Evolutionary conservation across 2,113 vertebrate genomes (phyloP).

Genomic region (Poeciliopsis retropinna): DNA sequence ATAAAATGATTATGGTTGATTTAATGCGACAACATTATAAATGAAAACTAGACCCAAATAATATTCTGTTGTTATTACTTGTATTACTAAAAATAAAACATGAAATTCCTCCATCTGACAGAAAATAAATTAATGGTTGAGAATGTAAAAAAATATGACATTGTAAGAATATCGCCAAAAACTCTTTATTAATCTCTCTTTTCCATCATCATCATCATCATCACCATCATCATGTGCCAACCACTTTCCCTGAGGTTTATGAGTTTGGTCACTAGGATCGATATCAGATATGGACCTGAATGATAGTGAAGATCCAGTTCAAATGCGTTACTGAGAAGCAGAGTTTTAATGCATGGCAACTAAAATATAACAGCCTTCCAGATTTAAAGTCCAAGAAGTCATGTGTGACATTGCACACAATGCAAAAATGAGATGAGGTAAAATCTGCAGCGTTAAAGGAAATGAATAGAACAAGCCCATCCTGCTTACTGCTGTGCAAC

Average conservation of each 20-base stretch:
- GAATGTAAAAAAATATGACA: not conserved
- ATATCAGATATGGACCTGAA: not conserved
- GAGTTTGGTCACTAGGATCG: not conserved
- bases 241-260: not conserved
- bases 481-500: not conserved
- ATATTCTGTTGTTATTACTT: too few species aligned
- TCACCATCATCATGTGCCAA: not conserved
- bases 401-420: not conserved
- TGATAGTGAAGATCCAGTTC: not conserved
- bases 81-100: too few species aligned
- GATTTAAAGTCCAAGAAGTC: too few species aligned
- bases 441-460: not conserved
- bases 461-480: too few species aligned
- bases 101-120: not conserved
- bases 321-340: not conserved
- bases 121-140: not conserved
- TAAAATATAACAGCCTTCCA: not conserved
- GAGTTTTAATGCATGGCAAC: not conserved
- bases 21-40: too few species aligned
- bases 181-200: not conserved
- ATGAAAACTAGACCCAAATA: too few species aligned
- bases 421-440: not conserved
- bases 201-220: not conserved
- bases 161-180: not conserved
- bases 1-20: not conserved